Conservation (phyloP, 2,888 invertebrate species). For the Noctua fimbriata region DNA sequence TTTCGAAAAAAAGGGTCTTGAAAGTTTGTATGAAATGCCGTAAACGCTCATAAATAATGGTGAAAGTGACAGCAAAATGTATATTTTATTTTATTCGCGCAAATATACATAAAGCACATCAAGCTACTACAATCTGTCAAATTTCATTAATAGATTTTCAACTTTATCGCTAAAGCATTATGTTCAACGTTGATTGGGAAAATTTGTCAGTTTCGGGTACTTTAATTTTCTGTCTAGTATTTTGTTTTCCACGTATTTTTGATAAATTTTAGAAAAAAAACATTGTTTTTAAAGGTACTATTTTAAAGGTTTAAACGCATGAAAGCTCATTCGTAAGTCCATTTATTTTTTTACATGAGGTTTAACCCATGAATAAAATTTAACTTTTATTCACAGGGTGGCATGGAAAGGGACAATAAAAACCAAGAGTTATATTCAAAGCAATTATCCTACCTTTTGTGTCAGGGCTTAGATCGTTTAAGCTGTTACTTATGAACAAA, state of each 20-base stretch:
- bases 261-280: too few species aligned
- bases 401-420: constrained; percentile 47
- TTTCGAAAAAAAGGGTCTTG: too few species aligned
- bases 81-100: neutral
- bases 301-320: neutral
- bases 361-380: constrained; percentile 2
- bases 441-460: constrained; percentile 37
- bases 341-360: neutral
- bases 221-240: neutral
- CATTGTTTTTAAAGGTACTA: too few species aligned
- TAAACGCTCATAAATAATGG: neutral
- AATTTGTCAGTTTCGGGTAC: too few species aligned
- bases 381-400: constrained; percentile 11
- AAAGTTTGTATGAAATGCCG: too few species aligned
- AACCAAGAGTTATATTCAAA: constrained; percentile 39
- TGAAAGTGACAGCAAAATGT: neutral
- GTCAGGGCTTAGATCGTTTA: constrained; percentile 37
- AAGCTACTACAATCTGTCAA: too few species aligned
- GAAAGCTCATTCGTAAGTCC: neutral
- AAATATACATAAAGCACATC: too few species aligned
- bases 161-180: too few species aligned
- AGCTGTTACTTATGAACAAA: constrained; percentile 36
- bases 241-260: neutral
- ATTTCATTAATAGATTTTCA: too few species aligned
- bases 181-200: too few species aligned